A percentile compares a stretch with the other conserved stretches of the same genome.
Conservation (phyloP, 1,140 invertebrate species). For the Heliothis subflexa region DNA sequence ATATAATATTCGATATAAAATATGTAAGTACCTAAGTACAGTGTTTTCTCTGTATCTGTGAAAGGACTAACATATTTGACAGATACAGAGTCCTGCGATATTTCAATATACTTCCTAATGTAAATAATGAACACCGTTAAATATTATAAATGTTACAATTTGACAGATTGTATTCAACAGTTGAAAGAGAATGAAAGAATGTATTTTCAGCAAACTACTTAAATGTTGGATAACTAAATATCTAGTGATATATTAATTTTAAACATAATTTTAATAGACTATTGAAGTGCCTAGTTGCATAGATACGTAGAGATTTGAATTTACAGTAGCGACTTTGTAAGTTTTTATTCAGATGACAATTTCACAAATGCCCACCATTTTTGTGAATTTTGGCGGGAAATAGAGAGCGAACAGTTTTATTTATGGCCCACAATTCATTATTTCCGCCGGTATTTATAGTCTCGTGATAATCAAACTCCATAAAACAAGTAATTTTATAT, state of each 20-base stretch:
- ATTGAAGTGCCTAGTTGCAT: constrained; percentile 64
- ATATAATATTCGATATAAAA: constrained; percentile 10
- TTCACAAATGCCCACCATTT: not conserved
- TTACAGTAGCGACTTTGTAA: constrained; percentile 30
- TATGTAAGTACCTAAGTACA: not conserved
- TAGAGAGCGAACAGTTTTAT: not conserved
- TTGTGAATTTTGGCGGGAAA: constrained; percentile 23
- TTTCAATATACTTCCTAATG: constrained; percentile 24
- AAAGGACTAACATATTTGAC: not conserved
- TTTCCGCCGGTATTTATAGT: no score
- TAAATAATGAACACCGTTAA: constrained; percentile 23
- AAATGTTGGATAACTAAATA: constrained; percentile 42
- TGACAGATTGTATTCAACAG: constrained; percentile 4
- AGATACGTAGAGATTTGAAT: constrained; percentile 38
- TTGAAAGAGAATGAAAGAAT: constrained; percentile 24
- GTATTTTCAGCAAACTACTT: constrained; percentile 47
- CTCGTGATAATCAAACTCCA: not conserved
- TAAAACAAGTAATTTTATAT: not conserved
- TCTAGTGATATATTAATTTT: constrained; percentile 45
- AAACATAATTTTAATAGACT: constrained; percentile 53
- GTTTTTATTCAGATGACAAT: not conserved
- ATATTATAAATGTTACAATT: constrained; percentile 15
- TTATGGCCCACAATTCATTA: no score
- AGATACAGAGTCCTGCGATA: constrained; percentile 21
- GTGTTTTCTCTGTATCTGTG: constrained; percentile 4